Conservation (phyloP, 2,113 vertebrate species). For the Colistium nudipinnis region DNA sequence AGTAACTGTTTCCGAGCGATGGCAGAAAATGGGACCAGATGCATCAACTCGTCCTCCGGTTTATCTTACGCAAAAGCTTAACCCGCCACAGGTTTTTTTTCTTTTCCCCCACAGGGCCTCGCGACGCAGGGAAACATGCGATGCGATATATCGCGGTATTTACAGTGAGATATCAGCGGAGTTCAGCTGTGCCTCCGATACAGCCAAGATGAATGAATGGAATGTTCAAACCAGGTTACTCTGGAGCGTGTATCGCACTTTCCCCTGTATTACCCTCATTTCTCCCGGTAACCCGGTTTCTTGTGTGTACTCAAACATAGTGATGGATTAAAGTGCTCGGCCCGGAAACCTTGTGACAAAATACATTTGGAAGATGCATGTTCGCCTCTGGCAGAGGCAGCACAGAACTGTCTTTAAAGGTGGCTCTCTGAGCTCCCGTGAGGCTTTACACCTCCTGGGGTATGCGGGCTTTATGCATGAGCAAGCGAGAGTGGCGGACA, state of each 20-base stretch:
- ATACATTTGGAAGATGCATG: conserved; percentile 23
- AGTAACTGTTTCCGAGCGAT: not conserved
- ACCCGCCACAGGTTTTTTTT: too few relatives aligned
- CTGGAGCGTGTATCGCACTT: not conserved
- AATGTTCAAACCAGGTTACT: not conserved
- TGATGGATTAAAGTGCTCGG: conserved; percentile 31
- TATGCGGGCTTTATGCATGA: conserved; percentile 43
- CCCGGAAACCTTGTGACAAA: conserved; percentile 36
- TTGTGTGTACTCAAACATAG: not conserved
- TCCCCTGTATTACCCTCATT: not conserved
- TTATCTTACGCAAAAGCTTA: not conserved
- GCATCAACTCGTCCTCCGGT: conserved; percentile 5
- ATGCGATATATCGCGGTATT: not conserved
- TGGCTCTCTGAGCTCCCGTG: conserved; percentile 16
- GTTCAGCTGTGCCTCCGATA: not conserved
- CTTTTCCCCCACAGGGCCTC: too few relatives aligned
- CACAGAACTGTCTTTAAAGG: conserved; percentile 20
- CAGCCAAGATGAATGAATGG: not conserved
- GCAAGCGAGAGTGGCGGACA: conserved; percentile 7
- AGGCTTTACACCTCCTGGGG: conserved; percentile 31
- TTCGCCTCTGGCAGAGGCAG: conserved; percentile 14
- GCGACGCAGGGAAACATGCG: conserved; percentile 1
- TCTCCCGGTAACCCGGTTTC: conserved; percentile 31
- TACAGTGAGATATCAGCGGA: not conserved
- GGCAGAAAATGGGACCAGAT: conserved; percentile 16